Conservation (phyloP, 2,797 vertebrate genomes). For the Fratercula arctica region DNA sequence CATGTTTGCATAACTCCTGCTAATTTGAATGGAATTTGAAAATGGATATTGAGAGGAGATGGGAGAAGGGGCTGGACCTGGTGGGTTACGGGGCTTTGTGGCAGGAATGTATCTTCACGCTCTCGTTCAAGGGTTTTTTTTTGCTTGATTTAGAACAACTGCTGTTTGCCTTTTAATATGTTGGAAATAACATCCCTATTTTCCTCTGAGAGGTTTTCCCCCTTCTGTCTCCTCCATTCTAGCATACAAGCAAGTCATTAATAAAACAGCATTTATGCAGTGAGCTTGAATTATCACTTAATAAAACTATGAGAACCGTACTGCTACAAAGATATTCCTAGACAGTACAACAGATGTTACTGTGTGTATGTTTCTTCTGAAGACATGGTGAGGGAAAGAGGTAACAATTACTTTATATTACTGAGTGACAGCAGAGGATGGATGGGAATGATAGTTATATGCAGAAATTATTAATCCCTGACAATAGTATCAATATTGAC, state of each 20-base stretch:
- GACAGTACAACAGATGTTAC: conserved; percentile 3
- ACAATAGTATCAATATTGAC: conserved; percentile 22
- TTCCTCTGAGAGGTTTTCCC: conserved; percentile 17
- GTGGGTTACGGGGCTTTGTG: not conserved
- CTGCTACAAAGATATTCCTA: conserved; percentile 26
- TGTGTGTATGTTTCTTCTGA: not conserved
- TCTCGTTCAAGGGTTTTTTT: not conserved
- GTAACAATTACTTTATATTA: not conserved
- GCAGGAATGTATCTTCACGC: not conserved
- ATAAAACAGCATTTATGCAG: conserved; percentile 8
- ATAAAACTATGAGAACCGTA: conserved; percentile 2
- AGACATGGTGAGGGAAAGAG: not conserved
- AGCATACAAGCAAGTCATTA: not conserved
- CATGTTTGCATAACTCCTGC: conserved; percentile 3
- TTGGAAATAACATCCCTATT: not conserved
- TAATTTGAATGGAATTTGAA: not conserved
- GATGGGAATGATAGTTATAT: not conserved
- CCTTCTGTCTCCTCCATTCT: not conserved
- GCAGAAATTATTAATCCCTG: conserved; percentile 45
- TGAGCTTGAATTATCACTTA: conserved; percentile 35
- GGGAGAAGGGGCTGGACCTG: not conserved
- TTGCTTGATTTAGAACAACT: not conserved
- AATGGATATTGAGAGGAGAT: not conserved
- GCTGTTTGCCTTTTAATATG: not conserved
- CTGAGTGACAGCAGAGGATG: not conserved